A percentile compares a stretch with the other conserved stretches of the same genome.
phyloP scores from a whole-genome alignment of 1,140 invertebrate species.

The Brachionus rotundiformis region DNA sequence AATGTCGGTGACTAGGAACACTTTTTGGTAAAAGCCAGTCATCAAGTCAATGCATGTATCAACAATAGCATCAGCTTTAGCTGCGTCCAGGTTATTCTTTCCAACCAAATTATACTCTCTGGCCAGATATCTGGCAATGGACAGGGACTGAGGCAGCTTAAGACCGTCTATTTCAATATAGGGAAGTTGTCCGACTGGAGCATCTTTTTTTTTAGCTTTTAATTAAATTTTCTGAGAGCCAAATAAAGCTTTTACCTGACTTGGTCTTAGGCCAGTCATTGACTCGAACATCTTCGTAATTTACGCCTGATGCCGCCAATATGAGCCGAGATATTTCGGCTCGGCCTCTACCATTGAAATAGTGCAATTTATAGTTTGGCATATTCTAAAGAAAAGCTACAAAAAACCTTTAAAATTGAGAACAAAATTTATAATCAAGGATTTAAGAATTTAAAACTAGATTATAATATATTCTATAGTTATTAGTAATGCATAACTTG shows the following conservation, averaged over 20 bases:
- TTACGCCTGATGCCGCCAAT: constrained; percentile 53
- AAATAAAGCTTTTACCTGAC: background rate
- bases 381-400: constrained; percentile 24
- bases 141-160: constrained; percentile 17
- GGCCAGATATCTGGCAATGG: constrained; percentile 46
- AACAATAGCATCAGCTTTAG: constrained; percentile 44
- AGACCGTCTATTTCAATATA: constrained; percentile 68
- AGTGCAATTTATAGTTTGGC: constrained; percentile 54
- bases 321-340: constrained; percentile 56
- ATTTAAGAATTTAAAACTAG: background rate
- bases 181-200: constrained; percentile 49
- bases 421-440: background rate
- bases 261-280: constrained; percentile 43
- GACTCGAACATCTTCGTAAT: constrained; percentile 33
- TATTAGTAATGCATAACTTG: constrained; percentile 8
- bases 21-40: constrained; percentile 49
- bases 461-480: constrained; percentile 26
- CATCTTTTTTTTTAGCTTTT: background rate
- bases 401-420: background rate
- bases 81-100: constrained; percentile 38
- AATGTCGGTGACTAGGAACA: constrained; percentile 21
- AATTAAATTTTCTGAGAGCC: background rate
- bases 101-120: constrained; percentile 42
- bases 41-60: constrained; percentile 50
- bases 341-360: constrained; percentile 56